These are phyloP conservation scores for Urocyon cinereoargenteus DNA, from an alignment of 2,797 vertebrate species.

Conservation along the genomic window DNA sequence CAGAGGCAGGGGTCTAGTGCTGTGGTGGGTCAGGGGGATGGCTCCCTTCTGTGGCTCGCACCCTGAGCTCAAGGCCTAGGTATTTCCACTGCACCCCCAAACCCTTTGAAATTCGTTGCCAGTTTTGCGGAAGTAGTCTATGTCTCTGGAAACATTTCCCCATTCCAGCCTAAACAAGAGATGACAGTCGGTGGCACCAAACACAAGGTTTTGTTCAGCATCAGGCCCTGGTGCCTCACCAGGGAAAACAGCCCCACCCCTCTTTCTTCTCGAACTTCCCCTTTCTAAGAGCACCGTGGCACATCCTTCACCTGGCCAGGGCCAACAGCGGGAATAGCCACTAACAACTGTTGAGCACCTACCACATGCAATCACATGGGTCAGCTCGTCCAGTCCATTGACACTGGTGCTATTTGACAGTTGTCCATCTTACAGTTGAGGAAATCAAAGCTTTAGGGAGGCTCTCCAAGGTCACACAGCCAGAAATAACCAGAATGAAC, in stretches of 20 bases:
- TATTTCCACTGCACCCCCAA: background rate
- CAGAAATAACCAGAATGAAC: slow-evolving; percentile 2
- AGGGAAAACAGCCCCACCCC: background rate
- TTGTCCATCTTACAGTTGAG: background rate
- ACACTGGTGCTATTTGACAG: background rate
- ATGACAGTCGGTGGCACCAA: background rate
- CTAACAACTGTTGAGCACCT: background rate
- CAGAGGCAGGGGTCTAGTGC: background rate
- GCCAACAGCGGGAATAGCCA: background rate
- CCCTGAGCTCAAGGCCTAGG: background rate
- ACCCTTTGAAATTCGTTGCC: background rate
- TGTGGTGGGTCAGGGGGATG: too few relatives aligned
- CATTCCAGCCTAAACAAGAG: slow-evolving; percentile 10
- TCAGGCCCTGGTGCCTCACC: background rate
- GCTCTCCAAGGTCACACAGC: background rate
- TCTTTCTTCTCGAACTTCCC: background rate
- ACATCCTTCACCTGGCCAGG: background rate
- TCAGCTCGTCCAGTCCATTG: background rate
- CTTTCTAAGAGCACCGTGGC: background rate
- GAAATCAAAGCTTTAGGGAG: background rate
- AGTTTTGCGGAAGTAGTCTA: background rate
- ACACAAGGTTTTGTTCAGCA: background rate
- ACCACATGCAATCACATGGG: background rate
- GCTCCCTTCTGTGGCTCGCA: background rate
- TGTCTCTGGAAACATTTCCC: background rate